Evolutionary conservation across 2,888 invertebrate species (phyloP), one percentile per base, ranked within the genome.

Genomic region (Stomorhina lunata): DNA sequence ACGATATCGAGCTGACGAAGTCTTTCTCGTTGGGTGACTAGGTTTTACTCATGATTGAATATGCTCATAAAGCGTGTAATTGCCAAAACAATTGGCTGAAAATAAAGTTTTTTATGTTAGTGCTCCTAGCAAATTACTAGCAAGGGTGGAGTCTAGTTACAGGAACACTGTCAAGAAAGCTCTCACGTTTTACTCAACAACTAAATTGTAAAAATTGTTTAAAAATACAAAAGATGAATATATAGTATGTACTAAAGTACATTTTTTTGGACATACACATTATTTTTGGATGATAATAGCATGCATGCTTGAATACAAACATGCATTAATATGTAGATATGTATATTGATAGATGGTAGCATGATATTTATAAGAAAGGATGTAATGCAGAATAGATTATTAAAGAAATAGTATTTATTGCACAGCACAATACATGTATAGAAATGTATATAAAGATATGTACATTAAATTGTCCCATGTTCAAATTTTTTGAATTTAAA

Each of bases 41-140:
- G 22, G 72, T 79, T 79, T 79, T 57, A 79, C 71, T 79, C 71
- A 72, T 79, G 79, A 79, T 79, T 79, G 79, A 79, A 71, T 72
- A 69, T 63, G 57, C 61, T 72, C 72, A 77, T 69, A 79, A 69
- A 78, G 78, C 78, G 78, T 71, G 55, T 81, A 84, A 82, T 82
- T 82, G 82, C 68, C 61, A 77, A 88, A 86, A 88, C 87, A 88
- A 88, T 88, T 88, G 87, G 88, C 86, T 84, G 86, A 87, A 80
- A 85, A 86, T 84, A 86, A 75, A 85, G 81, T 73, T 73, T 83
- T 88, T 84, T 71, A 82, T 61, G 59, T 61, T 71, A 69, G 55
- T 63, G 76, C 69, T 77, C 68, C 69, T 66, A 80, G 65, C 83
- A 83, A 75, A 59, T 77, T 65, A 72, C 73, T 77, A 68, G 83